Evolutionary conservation across 2,888 invertebrate species (phyloP), one percentile per base, ranked within the genome.

Genomic region (Drosophila peninsularis): DNA sequence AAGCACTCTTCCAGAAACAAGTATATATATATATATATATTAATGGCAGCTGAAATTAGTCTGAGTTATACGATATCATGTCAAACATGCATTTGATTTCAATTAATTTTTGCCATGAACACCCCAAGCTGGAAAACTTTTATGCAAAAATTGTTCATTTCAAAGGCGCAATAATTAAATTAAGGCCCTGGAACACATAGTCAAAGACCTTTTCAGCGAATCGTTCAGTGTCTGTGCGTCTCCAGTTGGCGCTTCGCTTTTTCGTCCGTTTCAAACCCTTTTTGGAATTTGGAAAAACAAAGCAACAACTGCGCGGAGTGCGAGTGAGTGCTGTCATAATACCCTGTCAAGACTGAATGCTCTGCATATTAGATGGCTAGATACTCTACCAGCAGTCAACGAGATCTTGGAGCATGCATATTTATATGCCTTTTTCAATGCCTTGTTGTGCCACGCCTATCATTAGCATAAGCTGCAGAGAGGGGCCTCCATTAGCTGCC

Each of bases 1-100:
- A 36, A 21, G 34, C 54, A 55, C 49, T 50, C 55, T 24, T n/a
- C 21, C 50, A 50, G 44, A 67, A 39, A 56, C 42, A 50, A 50
- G 49, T 21, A 57, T 17, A 42, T 42, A 42, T 21, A 6, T 41
- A 41, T 17, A 17, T 27, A 30, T 47, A 27, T 45, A 45, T 45
- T 36, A 50, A 50, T n/a, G 21, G 36, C 36, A 14, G 50, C 50
- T 10, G 4, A 36, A 71, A 54, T 63, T 62, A 62, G 58, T 57
- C 45, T 75, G 60, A 30, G 39, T 37, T 53, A 45, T 63, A 60
- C 64, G 75, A 78, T 85, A 62, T 86, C 86, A 88, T 86, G 88
- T 79, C 88, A 88, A 82, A 82, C 77, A 77, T 70, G 74, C 86
- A 88, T 88, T 86, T 84, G 82, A 88, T 86, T 88, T 86, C 90